A percentile compares a stretch with the other conserved stretches of the same genome.
These are phyloP conservation scores for Syncerus caffer DNA, from an alignment of 2,797 vertebrate genomes.

Conservation along the genomic window DNA sequence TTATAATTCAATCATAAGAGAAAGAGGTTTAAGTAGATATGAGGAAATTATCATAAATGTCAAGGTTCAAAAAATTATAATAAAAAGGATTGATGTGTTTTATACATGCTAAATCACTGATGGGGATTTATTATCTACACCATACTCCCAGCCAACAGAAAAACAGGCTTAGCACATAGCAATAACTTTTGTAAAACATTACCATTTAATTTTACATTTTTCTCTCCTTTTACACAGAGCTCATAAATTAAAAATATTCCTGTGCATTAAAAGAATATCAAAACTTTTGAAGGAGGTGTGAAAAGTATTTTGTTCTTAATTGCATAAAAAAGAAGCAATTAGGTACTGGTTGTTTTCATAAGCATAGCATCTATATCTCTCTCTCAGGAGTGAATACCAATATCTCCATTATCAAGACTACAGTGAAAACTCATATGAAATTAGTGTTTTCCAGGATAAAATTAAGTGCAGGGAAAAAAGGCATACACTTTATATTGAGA, in stretches of 20 bases:
- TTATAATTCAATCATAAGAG: slow-evolving; percentile 59
- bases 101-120: slow-evolving; percentile 68
- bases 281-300: background rate
- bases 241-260: slow-evolving; percentile 13
- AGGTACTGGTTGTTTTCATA: background rate
- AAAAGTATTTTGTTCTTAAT: slow-evolving; percentile 24
- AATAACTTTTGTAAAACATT: slow-evolving; percentile 56
- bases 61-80: slow-evolving; percentile 62
- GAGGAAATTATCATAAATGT: slow-evolving; percentile 60
- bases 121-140: slow-evolving; percentile 62
- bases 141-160: slow-evolving; percentile 52
- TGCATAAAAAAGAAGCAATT: slow-evolving; percentile 2
- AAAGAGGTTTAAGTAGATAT: slow-evolving; percentile 52
- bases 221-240: slow-evolving; percentile 1
- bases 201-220: slow-evolving; percentile 57
- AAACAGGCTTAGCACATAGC: slow-evolving; percentile 31
- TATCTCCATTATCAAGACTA: background rate
- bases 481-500: background rate
- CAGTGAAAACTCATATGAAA: slow-evolving; percentile 31
- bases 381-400: background rate
- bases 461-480: background rate
- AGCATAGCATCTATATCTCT: background rate
- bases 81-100: slow-evolving; percentile 72
- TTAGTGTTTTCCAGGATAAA: slow-evolving; percentile 16
- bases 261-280: background rate